Conservation (phyloP, 2,113 vertebrate genomes). For the Phalacrocorax aristotelis region DNA sequence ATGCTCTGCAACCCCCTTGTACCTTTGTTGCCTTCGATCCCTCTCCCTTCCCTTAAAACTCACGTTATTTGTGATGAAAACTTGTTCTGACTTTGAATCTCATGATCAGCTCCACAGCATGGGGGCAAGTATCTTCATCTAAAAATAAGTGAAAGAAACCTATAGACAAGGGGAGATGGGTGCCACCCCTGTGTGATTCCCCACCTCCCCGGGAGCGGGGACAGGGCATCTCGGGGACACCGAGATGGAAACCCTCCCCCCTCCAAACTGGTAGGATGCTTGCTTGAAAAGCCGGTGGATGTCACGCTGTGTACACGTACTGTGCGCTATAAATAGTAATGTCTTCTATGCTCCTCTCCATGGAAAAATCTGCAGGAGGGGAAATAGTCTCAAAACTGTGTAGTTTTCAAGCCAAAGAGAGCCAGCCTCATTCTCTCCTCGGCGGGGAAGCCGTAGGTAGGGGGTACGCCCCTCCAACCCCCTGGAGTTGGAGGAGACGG, state of each 20-base stretch:
- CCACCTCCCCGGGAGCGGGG: background rate
- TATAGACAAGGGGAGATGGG: background rate
- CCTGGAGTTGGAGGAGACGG: background rate
- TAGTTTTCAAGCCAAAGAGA: constrained; percentile 40
- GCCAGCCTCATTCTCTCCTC: constrained; percentile 43
- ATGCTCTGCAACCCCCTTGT: background rate
- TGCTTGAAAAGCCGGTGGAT: background rate
- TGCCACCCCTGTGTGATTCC: background rate
- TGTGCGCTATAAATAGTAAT: constrained; percentile 69
- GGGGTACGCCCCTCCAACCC: background rate
- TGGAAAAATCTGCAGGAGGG: constrained; percentile 50
- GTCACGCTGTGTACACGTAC: constrained; percentile 38
- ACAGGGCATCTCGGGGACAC: background rate
- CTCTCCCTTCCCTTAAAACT: background rate
- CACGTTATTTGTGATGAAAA: background rate
- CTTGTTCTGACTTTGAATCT: background rate
- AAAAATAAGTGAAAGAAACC: background rate
- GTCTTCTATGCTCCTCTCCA: constrained; percentile 32
- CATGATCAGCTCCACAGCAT: accelerated
- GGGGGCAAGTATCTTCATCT: background rate
- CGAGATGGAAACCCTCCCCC: background rate
- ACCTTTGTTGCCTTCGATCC: background rate
- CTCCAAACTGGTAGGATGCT: constrained; percentile 14
- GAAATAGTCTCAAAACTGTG: constrained; percentile 65
- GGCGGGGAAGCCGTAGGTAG: background rate